These are phyloP conservation scores for Coturnix japonica DNA, from an alignment of 2,113 vertebrate species.

Conservation along the genomic window DNA sequence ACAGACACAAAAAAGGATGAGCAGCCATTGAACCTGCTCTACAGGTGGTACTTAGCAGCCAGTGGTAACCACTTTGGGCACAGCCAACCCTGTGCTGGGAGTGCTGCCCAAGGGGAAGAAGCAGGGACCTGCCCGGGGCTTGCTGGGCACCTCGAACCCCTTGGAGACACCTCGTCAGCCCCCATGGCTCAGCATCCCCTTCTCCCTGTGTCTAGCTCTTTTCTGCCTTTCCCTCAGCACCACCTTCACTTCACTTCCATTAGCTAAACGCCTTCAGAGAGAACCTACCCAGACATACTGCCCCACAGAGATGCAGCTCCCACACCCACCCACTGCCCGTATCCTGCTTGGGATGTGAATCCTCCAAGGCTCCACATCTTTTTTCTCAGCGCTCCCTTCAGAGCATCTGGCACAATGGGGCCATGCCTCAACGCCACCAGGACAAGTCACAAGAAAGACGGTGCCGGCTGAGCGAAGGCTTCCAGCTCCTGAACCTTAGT, in stretches of 20 bases:
- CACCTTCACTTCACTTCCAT: neutral
- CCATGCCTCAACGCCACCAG: neutral
- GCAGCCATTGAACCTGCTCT: neutral
- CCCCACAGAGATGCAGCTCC: neutral
- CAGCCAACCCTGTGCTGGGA: neutral
- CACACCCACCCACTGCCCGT: neutral
- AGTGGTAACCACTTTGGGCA: neutral
- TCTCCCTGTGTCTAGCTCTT: neutral
- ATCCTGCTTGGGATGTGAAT: neutral
- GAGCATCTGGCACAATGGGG: neutral
- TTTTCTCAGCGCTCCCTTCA: neutral
- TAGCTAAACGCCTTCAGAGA: neutral
- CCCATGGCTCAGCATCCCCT: neutral
- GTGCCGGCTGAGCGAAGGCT: neutral
- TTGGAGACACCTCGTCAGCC: neutral
- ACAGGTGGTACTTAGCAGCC: neutral
- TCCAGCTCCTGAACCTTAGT: neutral
- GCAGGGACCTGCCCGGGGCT: fast-evolving
- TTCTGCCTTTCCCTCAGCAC: neutral
- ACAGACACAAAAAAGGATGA: neutral
- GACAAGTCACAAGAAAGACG: neutral
- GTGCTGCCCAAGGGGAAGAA: neutral
- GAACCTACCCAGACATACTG: neutral
- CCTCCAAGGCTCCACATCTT: neutral
- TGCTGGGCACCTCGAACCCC: neutral